phyloP scores from a whole-genome alignment of 2,113 vertebrate species.

The Coreoperca whiteheadi region DNA sequence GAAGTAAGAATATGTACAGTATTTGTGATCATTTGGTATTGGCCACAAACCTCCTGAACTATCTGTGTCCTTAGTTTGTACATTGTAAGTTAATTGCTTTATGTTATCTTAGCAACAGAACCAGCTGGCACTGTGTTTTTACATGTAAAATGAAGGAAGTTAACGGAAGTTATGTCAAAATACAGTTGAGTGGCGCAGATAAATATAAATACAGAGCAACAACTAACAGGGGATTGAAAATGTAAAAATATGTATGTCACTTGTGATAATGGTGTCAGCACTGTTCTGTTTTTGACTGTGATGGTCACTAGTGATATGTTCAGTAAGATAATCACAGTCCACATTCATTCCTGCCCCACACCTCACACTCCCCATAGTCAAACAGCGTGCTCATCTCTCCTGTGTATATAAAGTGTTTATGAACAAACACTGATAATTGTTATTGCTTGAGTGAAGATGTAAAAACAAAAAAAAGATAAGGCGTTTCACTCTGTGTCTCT shows the following conservation, averaged over 20 bases:
- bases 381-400: constrained; percentile 76
- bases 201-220: neutral
- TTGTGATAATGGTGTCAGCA: constrained; percentile 34
- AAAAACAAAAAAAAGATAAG: constrained; percentile 32
- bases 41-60: constrained; percentile 22
- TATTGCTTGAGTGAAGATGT: constrained; percentile 72
- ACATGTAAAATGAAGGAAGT: constrained; percentile 61
- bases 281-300: constrained; percentile 67
- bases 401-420: constrained; percentile 70
- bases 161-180: constrained; percentile 5
- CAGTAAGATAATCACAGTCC: constrained; percentile 21
- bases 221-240: neutral
- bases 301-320: constrained; percentile 59
- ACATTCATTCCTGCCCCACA: constrained; percentile 4
- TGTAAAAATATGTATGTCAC: neutral
- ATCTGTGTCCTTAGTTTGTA: constrained; percentile 56
- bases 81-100: constrained; percentile 78
- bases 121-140: constrained; percentile 85
- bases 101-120: constrained; percentile 76
- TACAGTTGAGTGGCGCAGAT: neutral
- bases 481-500: constrained; percentile 89
- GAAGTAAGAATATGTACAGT: constrained; percentile 45
- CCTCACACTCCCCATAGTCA: constrained; percentile 36
- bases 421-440: constrained; percentile 69
- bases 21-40: constrained; percentile 50